These are phyloP conservation scores for Montipora capricornis DNA, from an alignment of 64 coral and sea anemone genomes.

Conservation along the genomic window DNA sequence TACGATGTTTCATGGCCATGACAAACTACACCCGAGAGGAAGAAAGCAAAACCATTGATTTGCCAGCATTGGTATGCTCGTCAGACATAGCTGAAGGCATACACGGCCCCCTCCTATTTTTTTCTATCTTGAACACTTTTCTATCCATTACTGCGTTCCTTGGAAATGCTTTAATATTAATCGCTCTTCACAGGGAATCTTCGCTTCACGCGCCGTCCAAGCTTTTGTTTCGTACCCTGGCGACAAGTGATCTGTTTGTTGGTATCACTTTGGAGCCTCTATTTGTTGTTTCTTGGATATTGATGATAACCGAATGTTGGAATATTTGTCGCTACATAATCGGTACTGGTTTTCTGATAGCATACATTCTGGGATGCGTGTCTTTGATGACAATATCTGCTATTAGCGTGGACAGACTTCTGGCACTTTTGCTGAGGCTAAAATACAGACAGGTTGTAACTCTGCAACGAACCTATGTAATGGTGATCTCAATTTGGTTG, in stretches of 20 bases:
- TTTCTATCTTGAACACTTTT: constrained; percentile 12
- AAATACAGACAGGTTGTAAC: constrained; percentile 18
- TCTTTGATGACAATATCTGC: not conserved
- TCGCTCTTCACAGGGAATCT: not conserved
- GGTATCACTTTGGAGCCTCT: constrained; percentile 5
- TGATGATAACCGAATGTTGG: not conserved
- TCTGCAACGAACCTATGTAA: not conserved
- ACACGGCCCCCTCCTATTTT: not conserved
- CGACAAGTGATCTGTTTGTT: constrained; percentile 2
- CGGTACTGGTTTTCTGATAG: not conserved
- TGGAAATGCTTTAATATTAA: not conserved
- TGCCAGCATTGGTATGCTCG: not conserved
- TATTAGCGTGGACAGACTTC: constrained; percentile 33
- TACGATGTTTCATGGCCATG: not conserved
- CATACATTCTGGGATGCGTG: not conserved
- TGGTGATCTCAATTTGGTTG: not conserved
- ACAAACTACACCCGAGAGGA: not conserved
- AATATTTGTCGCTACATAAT: not conserved
- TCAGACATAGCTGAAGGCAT: not conserved
- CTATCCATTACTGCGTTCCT: constrained; percentile 12
- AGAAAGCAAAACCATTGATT: not conserved
- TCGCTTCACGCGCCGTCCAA: constrained; percentile 19
- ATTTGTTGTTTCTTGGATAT: not conserved
- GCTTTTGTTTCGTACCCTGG: constrained; percentile 3
- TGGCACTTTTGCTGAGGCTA: not conserved